Base-by-base conservation (phyloP, 2,888 invertebrate genomes). In the Ichneumoninae sp. region DNA sequence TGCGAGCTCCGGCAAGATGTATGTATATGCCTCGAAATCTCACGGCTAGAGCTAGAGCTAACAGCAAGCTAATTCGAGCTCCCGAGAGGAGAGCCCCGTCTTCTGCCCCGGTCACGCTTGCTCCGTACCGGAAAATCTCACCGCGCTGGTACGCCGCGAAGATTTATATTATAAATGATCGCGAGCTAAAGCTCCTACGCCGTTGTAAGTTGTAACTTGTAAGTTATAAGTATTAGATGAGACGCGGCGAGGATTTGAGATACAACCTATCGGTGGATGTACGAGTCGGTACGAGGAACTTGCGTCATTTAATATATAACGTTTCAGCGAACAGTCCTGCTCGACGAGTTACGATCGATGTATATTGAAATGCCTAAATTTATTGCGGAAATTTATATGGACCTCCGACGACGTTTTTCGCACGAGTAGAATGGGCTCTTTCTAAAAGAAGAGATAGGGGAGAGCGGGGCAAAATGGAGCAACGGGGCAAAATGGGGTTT, bases 11-110 rank as follows among this genome's bases (percentile, higher is more conserved):
- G 44, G 10, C 26, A 52, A 75, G 75, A 75, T 65, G 52, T 65
- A 76, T 66, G 52, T 83, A 83, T 68, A 77, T 70, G 76, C 60
- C 81, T 73, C 85, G 75, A 80, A 85, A 85, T 85, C 83, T 84
- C 82, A 70, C 76, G 66, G 52, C 36, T 52, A 52, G 36, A 40
- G 40, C 36, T 40, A 66, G 66, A 66, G 76, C 22, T 50, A 36
- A 50, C 47, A 47, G 65, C 75, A n/a, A 26, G 76, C 76, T 66
- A 76, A 76, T 66, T 69, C 70, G 30, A 60, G 75, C 85, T 87
- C 80, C 82, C 78, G 82, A 80, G 86, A 77, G 84, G 75, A 69
- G 77, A 85, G 83, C 82, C 19, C 65, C 69, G 63, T 68, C 57
- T 30, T 33, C 33, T 33, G 63, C 70, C 26, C 47, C 60, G 78